These are phyloP conservation scores for Trichogramma pretiosum DNA, from an alignment of 1,140 invertebrate species.

Conservation along the genomic window DNA sequence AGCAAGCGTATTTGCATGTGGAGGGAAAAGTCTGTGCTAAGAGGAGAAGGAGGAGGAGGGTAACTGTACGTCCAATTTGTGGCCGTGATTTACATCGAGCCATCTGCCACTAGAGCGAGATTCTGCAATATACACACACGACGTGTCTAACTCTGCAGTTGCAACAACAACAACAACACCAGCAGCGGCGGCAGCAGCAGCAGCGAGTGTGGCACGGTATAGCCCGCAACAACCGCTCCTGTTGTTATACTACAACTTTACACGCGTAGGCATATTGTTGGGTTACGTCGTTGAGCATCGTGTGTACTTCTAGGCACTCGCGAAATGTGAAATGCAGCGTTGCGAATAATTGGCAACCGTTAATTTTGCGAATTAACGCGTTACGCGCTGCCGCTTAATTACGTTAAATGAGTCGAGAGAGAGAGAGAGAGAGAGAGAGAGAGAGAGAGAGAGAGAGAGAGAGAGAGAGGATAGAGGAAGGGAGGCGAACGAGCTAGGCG, in stretches of 20 bases:
- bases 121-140: not conserved
- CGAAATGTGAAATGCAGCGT: conserved; percentile 22
- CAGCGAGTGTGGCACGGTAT: conserved; percentile 13
- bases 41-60: too few relatives aligned
- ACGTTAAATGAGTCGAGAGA: not conserved
- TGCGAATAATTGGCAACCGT: conserved; percentile 29
- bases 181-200: too few relatives aligned
- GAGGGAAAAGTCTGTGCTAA: too few relatives aligned
- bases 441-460: not conserved
- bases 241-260: too few relatives aligned
- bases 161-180: too few relatives aligned
- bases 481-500: too few relatives aligned
- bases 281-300: too few relatives aligned
- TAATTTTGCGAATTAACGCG: conserved; percentile 31
- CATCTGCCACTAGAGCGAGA: conserved; percentile 6
- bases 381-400: conserved; percentile 19
- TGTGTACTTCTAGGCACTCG: too few relatives aligned
- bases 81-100: conserved; percentile 20
- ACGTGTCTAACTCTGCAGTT: conserved; percentile 13
- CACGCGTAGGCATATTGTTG: too few relatives aligned
- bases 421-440: not conserved
- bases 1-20: too few relatives aligned
- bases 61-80: conserved; percentile 18
- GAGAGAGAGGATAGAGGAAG: not conserved
- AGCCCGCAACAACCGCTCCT: too few relatives aligned